Conservation (phyloP, 2,797 vertebrate genomes). For the Caiman crocodilus region DNA sequence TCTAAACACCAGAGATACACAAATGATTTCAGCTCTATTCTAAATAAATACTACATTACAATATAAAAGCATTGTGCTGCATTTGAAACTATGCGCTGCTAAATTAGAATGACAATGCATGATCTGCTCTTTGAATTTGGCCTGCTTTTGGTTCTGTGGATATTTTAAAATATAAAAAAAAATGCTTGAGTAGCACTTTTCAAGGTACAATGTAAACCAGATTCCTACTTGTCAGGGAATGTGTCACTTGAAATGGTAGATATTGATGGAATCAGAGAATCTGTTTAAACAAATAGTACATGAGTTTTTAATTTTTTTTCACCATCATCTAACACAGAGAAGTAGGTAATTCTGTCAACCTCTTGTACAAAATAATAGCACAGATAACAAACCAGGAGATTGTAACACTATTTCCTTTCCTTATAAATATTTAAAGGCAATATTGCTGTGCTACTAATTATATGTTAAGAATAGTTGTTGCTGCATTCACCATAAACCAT, state of each 20-base stretch:
- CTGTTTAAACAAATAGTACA: slow-evolving; percentile 63
- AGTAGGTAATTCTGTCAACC: slow-evolving; percentile 38
- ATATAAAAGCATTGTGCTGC: neutral
- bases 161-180: slow-evolving; percentile 57
- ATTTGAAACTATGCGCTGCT: neutral
- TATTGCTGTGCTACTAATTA: slow-evolving; percentile 74
- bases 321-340: neutral
- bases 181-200: slow-evolving; percentile 57
- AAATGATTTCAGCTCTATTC: neutral
- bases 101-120: neutral
- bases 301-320: slow-evolving; percentile 51
- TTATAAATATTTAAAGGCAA: slow-evolving; percentile 73
- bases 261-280: slow-evolving; percentile 60
- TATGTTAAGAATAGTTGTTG: slow-evolving; percentile 67
- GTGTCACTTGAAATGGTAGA: slow-evolving; percentile 61
- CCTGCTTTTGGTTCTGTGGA: neutral
- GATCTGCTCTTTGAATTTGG: slow-evolving; percentile 25
- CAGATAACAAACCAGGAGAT: slow-evolving; percentile 58
- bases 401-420: slow-evolving; percentile 70
- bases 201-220: slow-evolving; percentile 56
- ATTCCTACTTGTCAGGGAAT: slow-evolving; percentile 69
- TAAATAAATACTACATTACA: neutral
- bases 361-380: slow-evolving; percentile 33
- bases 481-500: slow-evolving; percentile 68
- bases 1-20: neutral